Conservation (phyloP, 2,113 vertebrate species). For the Microtus richardsoni region DNA sequence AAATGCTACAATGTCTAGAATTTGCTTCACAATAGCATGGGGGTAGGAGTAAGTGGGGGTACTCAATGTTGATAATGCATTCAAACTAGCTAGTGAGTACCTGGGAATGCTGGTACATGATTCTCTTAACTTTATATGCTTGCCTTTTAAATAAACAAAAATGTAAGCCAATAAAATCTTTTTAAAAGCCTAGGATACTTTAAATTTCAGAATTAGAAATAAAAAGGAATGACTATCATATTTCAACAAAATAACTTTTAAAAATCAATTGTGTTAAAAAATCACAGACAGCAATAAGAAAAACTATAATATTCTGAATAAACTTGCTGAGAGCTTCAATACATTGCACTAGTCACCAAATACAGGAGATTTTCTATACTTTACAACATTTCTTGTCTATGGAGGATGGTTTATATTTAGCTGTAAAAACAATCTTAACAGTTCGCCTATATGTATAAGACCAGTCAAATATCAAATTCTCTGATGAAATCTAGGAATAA, state of each 20-base stretch:
- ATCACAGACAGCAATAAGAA: constrained; percentile 37
- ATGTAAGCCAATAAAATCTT: not conserved
- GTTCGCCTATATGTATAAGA: not conserved
- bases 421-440: constrained; percentile 11
- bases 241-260: not conserved
- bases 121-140: not conserved
- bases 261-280: constrained; percentile 43
- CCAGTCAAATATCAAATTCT: constrained; percentile 21
- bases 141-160: constrained; percentile 50
- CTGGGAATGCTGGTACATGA: not conserved
- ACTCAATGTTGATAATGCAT: not conserved
- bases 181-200: not conserved
- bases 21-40: constrained; percentile 6
- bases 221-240: not conserved
- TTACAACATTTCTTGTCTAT: constrained; percentile 14
- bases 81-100: not conserved
- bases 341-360: not conserved
- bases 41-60: not conserved
- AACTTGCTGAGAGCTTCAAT: not conserved
- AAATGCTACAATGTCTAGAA: not conserved
- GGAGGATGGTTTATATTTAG: constrained; percentile 26
- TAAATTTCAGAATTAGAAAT: constrained; percentile 48
- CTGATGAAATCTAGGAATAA: not conserved
- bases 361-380: not conserved
- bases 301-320: not conserved